Base-by-base conservation (phyloP, 2,888 invertebrate species). In the Luffia ferchaultella region DNA sequence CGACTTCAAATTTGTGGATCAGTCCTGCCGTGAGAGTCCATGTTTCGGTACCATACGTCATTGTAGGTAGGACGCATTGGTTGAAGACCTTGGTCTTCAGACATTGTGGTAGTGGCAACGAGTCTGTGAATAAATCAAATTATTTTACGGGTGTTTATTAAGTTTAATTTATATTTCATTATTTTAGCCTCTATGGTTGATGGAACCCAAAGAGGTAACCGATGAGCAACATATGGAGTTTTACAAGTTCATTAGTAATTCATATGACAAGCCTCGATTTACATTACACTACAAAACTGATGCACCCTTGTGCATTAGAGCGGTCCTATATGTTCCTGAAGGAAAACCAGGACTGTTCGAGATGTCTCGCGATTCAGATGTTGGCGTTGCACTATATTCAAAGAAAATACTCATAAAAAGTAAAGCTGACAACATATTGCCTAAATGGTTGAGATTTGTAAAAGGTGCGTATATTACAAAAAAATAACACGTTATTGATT, bases 381-480 rank as follows among this genome's bases (percentile, higher is more conserved):
- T 91, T 0, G 96, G 96, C 1, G 91, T 98, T 0, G 90, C 97
- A 0, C 83, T 98, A 15, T 98, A 99, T 71, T 93, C 95, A 2
- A 88, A 96, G 46, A 96, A 96, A 74, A 92, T 98, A 50, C 86
- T 98, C 54, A 97, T 98, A 55, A 95, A 97, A 76, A 92, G 90
- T 62, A 93, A 92, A 67, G 93, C 96, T 0, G 95, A 95, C 53
- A 93, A 95, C 64, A 88, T 98, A 57, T 78, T 98, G 55, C 97
- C 97, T 0, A 95, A 96, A 67, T 98, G 97, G 96, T 83, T 98
- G 59, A 86, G 98, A 61, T 98, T 98, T 76, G 86, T 98, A 1
- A 96, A 96, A 88, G 98, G 91, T 89, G 66, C n/a, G n/a, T n/a
- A n/a, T n/a, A n/a, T n/a, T n/a, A n/a, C n/a, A n/a, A n/a, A n/a